Evolutionary conservation across 2,797 vertebrate species (phyloP).

Genomic region (Petrocephalus sullivani): DNA sequence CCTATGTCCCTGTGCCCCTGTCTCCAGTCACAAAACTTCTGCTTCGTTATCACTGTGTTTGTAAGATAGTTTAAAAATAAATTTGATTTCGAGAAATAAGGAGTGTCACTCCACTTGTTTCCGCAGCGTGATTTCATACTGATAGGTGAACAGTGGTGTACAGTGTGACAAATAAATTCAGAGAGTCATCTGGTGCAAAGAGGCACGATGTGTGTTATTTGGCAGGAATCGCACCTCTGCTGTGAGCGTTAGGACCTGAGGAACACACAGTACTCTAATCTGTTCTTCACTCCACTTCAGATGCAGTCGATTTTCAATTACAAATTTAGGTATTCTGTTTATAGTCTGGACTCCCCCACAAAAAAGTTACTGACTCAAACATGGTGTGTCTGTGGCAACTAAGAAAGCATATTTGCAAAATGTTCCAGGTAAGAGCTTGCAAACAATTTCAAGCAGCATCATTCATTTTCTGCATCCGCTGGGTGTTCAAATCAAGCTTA

Average conservation of each 20-base stretch:
- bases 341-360: not conserved
- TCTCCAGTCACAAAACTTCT: not conserved
- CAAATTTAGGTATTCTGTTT: not conserved
- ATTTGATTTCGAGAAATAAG: not conserved
- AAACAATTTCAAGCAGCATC: not conserved
- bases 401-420: not conserved
- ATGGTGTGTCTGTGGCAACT: not conserved
- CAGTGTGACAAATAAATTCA: not conserved
- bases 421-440: not conserved
- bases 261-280: not conserved
- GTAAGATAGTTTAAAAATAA: not conserved
- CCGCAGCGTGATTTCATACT: not conserved
- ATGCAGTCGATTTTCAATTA: not conserved
- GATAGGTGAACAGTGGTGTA: not conserved
- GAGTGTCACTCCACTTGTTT: not conserved
- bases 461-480: not conserved
- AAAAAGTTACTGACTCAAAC: not conserved
- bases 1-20: not conserved
- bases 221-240: not conserved
- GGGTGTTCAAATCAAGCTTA: not conserved
- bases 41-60: not conserved
- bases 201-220: not conserved
- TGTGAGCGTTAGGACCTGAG: not conserved
- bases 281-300: not conserved
- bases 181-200: not conserved